Evolutionary conservation across 2,113 vertebrate species (phyloP).

Genomic region (Colinus virginianus): DNA sequence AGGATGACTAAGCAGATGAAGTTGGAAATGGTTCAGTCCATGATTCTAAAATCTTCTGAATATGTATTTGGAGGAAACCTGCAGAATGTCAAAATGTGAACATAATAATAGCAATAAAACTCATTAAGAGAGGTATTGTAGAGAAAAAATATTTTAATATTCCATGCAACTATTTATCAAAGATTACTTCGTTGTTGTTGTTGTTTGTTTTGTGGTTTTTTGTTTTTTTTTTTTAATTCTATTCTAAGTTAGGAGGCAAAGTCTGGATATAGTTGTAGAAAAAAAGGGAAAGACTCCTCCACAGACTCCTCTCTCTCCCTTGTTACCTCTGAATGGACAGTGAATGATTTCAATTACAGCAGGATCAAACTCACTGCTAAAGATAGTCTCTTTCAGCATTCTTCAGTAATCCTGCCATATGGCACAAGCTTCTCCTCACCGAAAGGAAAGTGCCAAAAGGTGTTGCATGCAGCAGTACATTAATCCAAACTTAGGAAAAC

Average conservation of each 20-base stretch:
- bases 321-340: neutral
- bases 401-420: neutral
- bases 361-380: neutral
- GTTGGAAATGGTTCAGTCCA: neutral
- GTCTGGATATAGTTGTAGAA: neutral
- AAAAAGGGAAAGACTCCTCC: neutral
- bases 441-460: neutral
- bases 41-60: neutral
- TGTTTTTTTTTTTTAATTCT: neutral
- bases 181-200: neutral
- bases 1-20: slow-evolving; percentile 46
- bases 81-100: neutral
- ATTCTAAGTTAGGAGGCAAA: neutral
- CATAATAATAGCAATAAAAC: neutral
- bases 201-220: too few relatives aligned
- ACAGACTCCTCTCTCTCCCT: neutral
- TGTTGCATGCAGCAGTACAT: neutral
- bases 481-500: slow-evolving; percentile 27
- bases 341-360: neutral
- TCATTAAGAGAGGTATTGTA: neutral
- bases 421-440: neutral
- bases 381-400: neutral
- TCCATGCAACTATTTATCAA: neutral
- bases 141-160: neutral
- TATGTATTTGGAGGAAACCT: neutral